Evolutionary conservation across 2,797 vertebrate genomes (phyloP).

Genomic region (Enoplosus armatus): DNA sequence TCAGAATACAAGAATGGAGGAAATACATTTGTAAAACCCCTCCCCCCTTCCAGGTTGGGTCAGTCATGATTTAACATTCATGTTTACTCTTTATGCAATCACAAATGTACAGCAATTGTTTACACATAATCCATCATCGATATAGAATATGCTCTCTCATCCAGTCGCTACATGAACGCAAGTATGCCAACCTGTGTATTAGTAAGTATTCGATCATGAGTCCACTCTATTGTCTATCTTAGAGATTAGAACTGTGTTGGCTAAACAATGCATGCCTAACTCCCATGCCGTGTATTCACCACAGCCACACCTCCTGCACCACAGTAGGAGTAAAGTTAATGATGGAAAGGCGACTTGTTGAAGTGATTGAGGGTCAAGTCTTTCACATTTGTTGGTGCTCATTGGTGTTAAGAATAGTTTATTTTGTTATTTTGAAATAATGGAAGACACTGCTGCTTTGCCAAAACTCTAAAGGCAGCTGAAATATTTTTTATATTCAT

Average conservation of each 20-base stretch:
- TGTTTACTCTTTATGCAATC: neutral
- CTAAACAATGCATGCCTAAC: neutral
- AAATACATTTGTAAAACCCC: neutral
- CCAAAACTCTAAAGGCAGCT: neutral
- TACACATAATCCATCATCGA: neutral
- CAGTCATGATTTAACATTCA: neutral
- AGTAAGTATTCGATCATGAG: rapidly evolving
- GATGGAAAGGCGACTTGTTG: neutral
- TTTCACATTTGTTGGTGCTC: neutral
- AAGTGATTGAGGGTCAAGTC: neutral
- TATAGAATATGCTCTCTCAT: too few relatives aligned
- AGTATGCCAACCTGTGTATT: rapidly evolving
- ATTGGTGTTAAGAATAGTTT: neutral
- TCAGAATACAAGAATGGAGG: neutral
- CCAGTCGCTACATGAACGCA: neutral
- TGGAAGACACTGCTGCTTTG: neutral
- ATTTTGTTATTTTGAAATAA: neutral
- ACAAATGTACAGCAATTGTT: neutral
- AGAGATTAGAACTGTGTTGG: constrained; percentile 5
- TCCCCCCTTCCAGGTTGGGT: too few relatives aligned
- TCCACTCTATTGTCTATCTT: neutral
- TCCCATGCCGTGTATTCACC: too few relatives aligned
- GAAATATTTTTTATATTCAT: neutral
- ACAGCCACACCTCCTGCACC: neutral
- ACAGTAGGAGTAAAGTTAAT: neutral